Conservation (phyloP, 92 coral and sea anemone genomes). For the Metridium senile region DNA sequence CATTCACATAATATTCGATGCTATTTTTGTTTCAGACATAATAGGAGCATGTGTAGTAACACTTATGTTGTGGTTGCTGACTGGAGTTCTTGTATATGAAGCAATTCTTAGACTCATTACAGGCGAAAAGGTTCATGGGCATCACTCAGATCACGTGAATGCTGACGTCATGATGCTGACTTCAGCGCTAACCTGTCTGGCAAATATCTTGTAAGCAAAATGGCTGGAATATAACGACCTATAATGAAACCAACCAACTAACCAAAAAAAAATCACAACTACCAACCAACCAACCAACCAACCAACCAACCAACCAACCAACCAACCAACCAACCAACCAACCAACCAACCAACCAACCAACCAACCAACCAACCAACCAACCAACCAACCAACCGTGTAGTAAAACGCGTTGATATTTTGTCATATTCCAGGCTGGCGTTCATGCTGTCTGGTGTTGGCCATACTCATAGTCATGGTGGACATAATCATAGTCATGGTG, state of each 20-base stretch:
- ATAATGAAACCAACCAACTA: neutral
- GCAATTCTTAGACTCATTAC: slow-evolving; percentile 65
- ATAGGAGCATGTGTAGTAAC: slow-evolving; percentile 82
- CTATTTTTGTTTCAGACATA: slow-evolving; percentile 53
- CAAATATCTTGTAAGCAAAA: slow-evolving; percentile 79
- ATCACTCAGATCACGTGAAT: slow-evolving; percentile 74
- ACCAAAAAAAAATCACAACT: neutral
- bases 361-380: neutral
- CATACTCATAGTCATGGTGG: slow-evolving; percentile 40
- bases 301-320: neutral
- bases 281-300: neutral
- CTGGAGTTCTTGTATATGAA: slow-evolving; percentile 80
- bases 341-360: neutral
- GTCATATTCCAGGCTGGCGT: slow-evolving; percentile 9
- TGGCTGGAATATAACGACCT: neutral
- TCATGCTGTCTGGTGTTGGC: slow-evolving; percentile 25
- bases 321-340: neutral
- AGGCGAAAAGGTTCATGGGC: slow-evolving; percentile 28
- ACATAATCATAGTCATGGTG: slow-evolving; percentile 31
- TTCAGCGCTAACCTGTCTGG: slow-evolving; percentile 79
- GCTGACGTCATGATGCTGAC: slow-evolving; percentile 90
- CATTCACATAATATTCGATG: no score
- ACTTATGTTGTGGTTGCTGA: slow-evolving; percentile 75
- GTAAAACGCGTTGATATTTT: no score
- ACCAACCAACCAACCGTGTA: neutral